Percentiles rank a stretch among this genome's conserved stretches.
These are phyloP conservation scores for Masticophis lateralis DNA, from an alignment of 2,797 vertebrate genomes.

Conservation along the genomic window DNA sequence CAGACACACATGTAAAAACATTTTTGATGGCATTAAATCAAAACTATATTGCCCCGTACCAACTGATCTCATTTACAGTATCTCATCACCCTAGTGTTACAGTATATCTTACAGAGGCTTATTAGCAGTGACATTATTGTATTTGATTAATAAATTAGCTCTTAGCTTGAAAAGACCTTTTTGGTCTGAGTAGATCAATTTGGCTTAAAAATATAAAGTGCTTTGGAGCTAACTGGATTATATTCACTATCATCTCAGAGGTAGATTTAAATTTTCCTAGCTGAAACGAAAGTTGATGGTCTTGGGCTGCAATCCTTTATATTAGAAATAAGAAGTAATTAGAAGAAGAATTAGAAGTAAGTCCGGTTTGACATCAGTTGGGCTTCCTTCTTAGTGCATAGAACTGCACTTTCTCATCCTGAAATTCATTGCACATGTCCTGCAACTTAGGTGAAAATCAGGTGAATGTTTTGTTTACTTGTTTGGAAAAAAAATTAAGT, in stretches of 20 bases:
- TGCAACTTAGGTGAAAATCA: slow-evolving; percentile 48
- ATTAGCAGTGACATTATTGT: not conserved
- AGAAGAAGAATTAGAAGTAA: not conserved
- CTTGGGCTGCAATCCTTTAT: not conserved
- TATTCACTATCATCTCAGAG: fast-evolving
- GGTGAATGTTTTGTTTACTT: slow-evolving; percentile 69
- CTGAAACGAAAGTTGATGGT: not conserved
- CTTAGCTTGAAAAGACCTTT: not conserved
- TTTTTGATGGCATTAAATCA: slow-evolving; percentile 6
- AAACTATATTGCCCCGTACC: slow-evolving; percentile 17
- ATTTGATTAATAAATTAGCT: not conserved
- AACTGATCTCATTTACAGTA: not conserved
- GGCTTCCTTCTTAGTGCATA: not conserved
- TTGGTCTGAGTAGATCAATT: not conserved
- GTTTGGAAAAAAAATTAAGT: slow-evolving; percentile 50
- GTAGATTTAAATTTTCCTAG: not conserved
- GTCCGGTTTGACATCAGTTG: too few relatives aligned
- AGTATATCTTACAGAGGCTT: fast-evolving
- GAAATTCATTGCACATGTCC: slow-evolving; percentile 4
- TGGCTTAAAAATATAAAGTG: not conserved
- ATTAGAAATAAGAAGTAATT: not conserved
- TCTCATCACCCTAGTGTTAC: fast-evolving
- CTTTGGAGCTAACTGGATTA: not conserved
- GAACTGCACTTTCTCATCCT: not conserved
- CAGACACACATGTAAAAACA: not conserved